Conservation (phyloP, 2,797 vertebrate species). For the Tolypeutes matacus region DNA sequence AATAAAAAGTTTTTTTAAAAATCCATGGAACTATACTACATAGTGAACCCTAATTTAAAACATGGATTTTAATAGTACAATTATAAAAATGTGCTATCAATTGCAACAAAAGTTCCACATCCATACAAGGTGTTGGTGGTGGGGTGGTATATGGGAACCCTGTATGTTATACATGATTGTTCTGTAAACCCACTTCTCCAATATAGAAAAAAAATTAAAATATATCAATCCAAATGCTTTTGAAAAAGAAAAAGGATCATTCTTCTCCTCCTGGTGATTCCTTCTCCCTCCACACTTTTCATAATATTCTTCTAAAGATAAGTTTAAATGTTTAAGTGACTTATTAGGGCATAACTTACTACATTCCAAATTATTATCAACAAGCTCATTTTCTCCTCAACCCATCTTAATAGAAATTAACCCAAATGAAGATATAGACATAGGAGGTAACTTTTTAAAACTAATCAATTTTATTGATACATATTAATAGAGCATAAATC, state of each 20-base stretch:
- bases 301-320: slow-evolving; percentile 74
- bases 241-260: slow-evolving; percentile 40
- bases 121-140: too few species aligned
- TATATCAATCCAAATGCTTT: slow-evolving; percentile 69
- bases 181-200: too few species aligned
- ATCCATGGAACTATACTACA: too few species aligned
- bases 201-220: slow-evolving; percentile 42
- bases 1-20: too few species aligned
- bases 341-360: not conserved
- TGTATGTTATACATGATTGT: too few species aligned
- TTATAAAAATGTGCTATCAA: too few species aligned
- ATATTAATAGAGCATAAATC: too few species aligned
- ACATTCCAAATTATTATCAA: slow-evolving; percentile 16
- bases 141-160: too few species aligned
- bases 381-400: slow-evolving; percentile 29
- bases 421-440: not conserved
- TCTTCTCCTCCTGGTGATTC: slow-evolving; percentile 60
- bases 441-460: not conserved
- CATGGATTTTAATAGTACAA: too few species aligned
- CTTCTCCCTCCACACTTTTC: slow-evolving; percentile 65
- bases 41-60: too few species aligned
- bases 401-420: not conserved
- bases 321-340: slow-evolving; percentile 63
- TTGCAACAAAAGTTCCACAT: too few species aligned
- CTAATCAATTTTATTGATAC: too few species aligned